Evolutionary conservation across 1,140 invertebrate genomes (phyloP).

Genomic region (Meloidogyne floridensis): DNA sequence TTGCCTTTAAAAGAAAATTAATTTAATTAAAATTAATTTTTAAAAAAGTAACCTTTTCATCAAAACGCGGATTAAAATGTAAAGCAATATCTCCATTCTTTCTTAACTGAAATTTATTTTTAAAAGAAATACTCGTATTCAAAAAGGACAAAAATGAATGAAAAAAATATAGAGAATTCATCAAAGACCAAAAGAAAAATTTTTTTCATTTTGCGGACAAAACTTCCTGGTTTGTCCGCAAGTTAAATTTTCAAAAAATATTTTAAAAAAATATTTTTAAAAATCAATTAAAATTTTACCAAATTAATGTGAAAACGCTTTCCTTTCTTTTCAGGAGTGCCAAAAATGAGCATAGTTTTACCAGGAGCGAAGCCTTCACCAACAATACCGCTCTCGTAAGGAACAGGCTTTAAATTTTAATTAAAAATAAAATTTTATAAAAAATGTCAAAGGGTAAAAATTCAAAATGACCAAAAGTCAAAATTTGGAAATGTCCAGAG

Average conservation of each 20-base stretch:
- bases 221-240: too few relatives aligned
- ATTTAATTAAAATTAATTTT: conserved; percentile 21
- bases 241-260: too few relatives aligned
- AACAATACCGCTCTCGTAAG: conserved; percentile 59
- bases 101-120: conserved; percentile 44
- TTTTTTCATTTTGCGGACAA: too few relatives aligned
- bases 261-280: background rate
- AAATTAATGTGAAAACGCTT: conserved; percentile 63
- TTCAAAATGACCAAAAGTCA: background rate
- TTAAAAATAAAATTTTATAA: conserved; percentile 7
- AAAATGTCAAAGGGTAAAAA: background rate
- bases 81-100: conserved; percentile 65
- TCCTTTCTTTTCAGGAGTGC: conserved; percentile 63
- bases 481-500: background rate
- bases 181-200: too few relatives aligned
- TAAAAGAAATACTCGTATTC: too few relatives aligned
- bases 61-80: conserved; percentile 63
- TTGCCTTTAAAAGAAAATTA: conserved; percentile 40
- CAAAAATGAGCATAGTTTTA: conserved; percentile 60
- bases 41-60: conserved; percentile 55
- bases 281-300: background rate
- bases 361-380: conserved; percentile 60
- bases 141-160: too few relatives aligned
- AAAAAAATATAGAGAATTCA: too few relatives aligned
- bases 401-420: conserved; percentile 57